Evolutionary conservation across 1,140 invertebrate species (phyloP), one percentile per base, ranked within the genome.

Genomic region (Melipona quadrifasciata): DNA sequence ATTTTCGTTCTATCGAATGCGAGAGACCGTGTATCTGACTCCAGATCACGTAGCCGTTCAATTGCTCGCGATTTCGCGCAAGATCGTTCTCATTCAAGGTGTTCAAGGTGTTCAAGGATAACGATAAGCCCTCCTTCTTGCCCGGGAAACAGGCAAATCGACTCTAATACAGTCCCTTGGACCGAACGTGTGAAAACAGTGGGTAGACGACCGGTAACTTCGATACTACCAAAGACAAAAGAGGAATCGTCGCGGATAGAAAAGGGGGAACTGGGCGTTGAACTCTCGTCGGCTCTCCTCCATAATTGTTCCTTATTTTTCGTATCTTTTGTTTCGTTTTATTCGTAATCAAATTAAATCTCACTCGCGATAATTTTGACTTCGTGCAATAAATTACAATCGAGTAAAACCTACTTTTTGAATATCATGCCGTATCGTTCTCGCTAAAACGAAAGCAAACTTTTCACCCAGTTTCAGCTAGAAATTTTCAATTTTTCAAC

Each of bases 151-250:
- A 27, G 12, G 67, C 31, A 31, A 57, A 88, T 85, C 58, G 65
- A 34, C 70, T 68, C 64, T 84, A 74, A 85, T 89, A 31, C 86
- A 74, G 53, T 21, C 39, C 58, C 71, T 85, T 39, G 65, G 27
- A 51, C 47, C 68, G 80, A 78, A 81, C 87, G 82, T 87, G 87
- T 87, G 87, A 89, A 89, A 78, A 87, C 87, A 31, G 57, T 34
- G 6, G 17, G 34, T 8, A 16, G 1, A 34, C 17, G 34, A 19
- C 31, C 53, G 67, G 65, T 83, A 83, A 79, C 68, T 61, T 68
- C 31, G 19, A 39, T 61, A 67, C 55, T 31, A 21, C 24, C 57
- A 57, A 47, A 76, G 68, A 85, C 72, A 86, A 85, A 80, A 57
- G 65, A 51, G 34, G 17, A 11, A 71, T 19, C 17, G 51, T 8